A percentile compares a stretch with the other conserved stretches of the same genome.
Conservation (phyloP, 2,797 vertebrate species). For the Diplodus puntazzo region DNA sequence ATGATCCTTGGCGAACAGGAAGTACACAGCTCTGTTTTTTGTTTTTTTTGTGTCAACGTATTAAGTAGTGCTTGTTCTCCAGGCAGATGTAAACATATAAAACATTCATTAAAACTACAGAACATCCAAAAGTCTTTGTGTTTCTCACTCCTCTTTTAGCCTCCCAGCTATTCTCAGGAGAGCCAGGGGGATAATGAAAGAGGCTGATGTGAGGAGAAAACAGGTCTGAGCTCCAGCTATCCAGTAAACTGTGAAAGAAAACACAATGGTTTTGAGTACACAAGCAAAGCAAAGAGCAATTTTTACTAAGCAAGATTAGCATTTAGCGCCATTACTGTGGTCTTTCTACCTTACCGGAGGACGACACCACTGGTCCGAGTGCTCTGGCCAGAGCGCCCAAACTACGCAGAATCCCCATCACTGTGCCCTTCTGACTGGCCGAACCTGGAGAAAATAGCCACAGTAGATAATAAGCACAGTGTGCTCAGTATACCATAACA, state of each 20-base stretch:
- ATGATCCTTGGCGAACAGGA: constrained; percentile 27
- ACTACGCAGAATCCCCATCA: constrained; percentile 97
- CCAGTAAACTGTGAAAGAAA: constrained; percentile 88
- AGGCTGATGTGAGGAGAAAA: constrained; percentile 86
- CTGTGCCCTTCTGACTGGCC: constrained; percentile 91
- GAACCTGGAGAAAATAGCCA: constrained; percentile 82
- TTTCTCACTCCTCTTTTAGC: constrained; percentile 78
- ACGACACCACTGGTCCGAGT: constrained; percentile 90
- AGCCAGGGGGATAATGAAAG: constrained; percentile 89
- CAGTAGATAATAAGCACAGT: constrained; percentile 6
- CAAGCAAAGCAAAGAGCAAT: background rate
- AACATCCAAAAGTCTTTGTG: constrained; percentile 6
- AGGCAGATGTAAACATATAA: constrained; percentile 55
- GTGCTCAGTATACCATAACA: background rate
- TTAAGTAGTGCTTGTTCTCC: constrained; percentile 38
- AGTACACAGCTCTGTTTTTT: background rate
- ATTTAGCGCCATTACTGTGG: background rate
- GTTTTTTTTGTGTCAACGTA: constrained; percentile 14
- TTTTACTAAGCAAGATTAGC: background rate
- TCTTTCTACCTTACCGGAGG: constrained; percentile 85
- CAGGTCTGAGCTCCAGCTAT: constrained; percentile 90
- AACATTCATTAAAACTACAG: constrained; percentile 18
- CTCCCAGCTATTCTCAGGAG: constrained; percentile 81
- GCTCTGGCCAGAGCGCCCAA: constrained; percentile 94
- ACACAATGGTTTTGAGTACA: background rate